Evolutionary conservation across 2,888 invertebrate species (phyloP), one percentile per base, ranked within the genome.

Genomic region (Apodemia duryi): DNA sequence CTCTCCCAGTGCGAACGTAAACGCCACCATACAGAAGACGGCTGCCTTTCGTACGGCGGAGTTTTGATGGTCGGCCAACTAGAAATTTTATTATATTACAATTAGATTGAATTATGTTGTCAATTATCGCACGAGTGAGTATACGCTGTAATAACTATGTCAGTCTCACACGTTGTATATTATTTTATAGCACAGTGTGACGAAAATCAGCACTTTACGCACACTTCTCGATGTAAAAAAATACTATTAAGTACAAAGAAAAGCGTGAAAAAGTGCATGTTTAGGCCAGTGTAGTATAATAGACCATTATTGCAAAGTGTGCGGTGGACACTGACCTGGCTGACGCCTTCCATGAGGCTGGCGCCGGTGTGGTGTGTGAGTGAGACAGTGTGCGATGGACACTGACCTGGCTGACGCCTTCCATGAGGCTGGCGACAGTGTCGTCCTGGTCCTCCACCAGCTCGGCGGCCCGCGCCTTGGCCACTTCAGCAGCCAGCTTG

Each of bases 1-100:
- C 80, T 98, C 97, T 0, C 98, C 98, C 9, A 98, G 95, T 54
- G 95, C 95, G 80, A 96, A 94, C 78, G 99, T 97, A 75, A 99
- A 94, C 62, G 98, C 97, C 5, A 99, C 99, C 95, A 99, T 97
- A 80, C 98, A 98, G 91, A 99, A 98, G 28, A 99, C 98, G 11
- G 98, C 97, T 74, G 98, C 98, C 85, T 99, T 99, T 63, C 99
- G 94, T 38, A 99, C 98, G 72, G 97, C 95, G 65, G 98, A 98
- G 86, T 98, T 97, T 65, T 93, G 93, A 83, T 98, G 97, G 82
- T 99, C 98, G 65, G 98, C 98, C 70, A 98, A 94, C 95, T 98
- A 70, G 2, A 89, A 0, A 28, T 5, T 7, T 2, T 35, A 35
- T 0, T 35, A 2, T 4, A 35, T 35, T 35, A 35, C 35, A 4